These are phyloP conservation scores for Bombus polaris DNA, from an alignment of 1,140 invertebrate species.

Conservation along the genomic window DNA sequence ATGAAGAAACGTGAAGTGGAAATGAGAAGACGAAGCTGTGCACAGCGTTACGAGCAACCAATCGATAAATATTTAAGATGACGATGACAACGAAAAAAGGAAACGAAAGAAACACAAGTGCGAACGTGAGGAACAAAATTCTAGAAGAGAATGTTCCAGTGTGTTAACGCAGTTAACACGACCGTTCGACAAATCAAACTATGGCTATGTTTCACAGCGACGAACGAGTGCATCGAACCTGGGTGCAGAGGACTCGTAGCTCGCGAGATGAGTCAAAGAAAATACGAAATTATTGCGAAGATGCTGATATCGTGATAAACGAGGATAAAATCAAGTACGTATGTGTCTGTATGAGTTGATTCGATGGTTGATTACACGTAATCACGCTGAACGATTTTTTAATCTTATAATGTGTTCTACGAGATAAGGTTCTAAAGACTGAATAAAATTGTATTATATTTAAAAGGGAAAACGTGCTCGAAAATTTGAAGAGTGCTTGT, in stretches of 20 bases:
- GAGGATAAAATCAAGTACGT: constrained; percentile 5
- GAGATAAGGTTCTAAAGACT: background rate
- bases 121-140: background rate
- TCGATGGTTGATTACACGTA: background rate
- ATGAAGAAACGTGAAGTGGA: background rate
- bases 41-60: background rate
- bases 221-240: background rate
- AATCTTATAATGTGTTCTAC: background rate
- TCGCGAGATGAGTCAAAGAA: background rate
- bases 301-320: background rate
- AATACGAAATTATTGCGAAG: background rate
- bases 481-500: too few relatives aligned
- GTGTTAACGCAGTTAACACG: background rate
- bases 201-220: background rate
- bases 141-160: background rate
- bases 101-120: background rate
- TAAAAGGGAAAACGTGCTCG: too few relatives aligned
- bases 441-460: too few relatives aligned
- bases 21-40: constrained; percentile 19
- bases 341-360: background rate
- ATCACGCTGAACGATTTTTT: constrained; percentile 13
- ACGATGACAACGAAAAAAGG: background rate
- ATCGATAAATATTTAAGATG: constrained; percentile 7
- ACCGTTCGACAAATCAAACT: constrained; percentile 7
- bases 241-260: background rate